Percentiles rank a stretch among this genome's conserved stretches.
Conservation (phyloP, 2,797 vertebrate species). For the Acropternis orthonyx region DNA sequence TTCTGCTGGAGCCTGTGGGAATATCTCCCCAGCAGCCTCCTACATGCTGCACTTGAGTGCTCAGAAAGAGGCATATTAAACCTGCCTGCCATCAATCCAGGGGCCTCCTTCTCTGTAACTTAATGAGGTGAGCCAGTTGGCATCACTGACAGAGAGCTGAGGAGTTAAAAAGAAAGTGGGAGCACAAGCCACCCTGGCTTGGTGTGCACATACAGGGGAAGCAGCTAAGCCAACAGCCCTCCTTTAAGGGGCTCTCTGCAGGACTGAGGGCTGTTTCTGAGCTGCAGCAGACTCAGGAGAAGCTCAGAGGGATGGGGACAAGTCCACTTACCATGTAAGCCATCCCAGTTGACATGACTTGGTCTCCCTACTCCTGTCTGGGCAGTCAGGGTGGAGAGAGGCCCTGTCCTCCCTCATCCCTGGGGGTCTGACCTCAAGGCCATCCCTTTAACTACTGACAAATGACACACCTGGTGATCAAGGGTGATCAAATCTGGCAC, state of each 20-base stretch:
- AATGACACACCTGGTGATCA: background rate
- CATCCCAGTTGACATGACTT: background rate
- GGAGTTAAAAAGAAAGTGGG: constrained; percentile 26
- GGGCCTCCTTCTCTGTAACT: constrained; percentile 56
- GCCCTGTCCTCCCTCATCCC: background rate
- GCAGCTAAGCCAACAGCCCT: constrained; percentile 1
- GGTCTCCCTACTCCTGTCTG: background rate
- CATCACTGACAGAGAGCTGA: constrained; percentile 60
- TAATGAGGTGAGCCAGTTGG: constrained; percentile 67
- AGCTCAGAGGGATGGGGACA: background rate
- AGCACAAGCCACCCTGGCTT: background rate
- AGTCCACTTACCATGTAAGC: background rate
- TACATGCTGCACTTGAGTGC: constrained; percentile 65
- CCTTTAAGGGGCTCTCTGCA: background rate
- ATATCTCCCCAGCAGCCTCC: constrained; percentile 70
- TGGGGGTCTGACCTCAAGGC: background rate
- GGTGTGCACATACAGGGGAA: background rate
- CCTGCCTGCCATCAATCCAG: constrained; percentile 66
- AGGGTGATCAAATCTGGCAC: background rate
- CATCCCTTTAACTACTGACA: accelerated
- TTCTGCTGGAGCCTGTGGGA: constrained; percentile 66
- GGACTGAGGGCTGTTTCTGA: background rate
- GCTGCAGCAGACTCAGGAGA: background rate
- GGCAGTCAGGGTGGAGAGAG: background rate
- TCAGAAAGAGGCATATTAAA: constrained; percentile 68